These are phyloP conservation scores for Caenorhabditis sp. DNA, from an alignment of 2,888 invertebrate genomes.

Conservation along the genomic window DNA sequence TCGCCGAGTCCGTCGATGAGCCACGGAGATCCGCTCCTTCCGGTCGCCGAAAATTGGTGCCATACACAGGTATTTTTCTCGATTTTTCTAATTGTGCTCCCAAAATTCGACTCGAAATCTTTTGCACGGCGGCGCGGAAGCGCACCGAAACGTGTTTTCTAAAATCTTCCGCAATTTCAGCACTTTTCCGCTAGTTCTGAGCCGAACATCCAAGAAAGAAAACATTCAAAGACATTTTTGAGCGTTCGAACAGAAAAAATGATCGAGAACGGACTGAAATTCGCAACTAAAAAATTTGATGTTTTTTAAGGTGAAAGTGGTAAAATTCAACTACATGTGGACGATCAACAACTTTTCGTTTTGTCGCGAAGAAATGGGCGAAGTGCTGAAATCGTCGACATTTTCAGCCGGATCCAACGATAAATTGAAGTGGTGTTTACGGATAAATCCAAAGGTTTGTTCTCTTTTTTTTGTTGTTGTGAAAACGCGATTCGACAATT, in stretches of 20 bases:
- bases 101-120: too few relatives aligned
- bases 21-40: slow-evolving; percentile 80
- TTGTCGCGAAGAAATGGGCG: slow-evolving; percentile 99
- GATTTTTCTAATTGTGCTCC: too few relatives aligned
- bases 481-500: background rate
- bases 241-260: too few relatives aligned
- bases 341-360: slow-evolving; percentile 99
- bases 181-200: too few relatives aligned
- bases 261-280: too few relatives aligned
- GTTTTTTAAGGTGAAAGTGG: slow-evolving; percentile 94
- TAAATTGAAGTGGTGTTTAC: slow-evolving; percentile 99
- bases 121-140: too few relatives aligned
- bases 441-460: slow-evolving; percentile 94
- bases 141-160: too few relatives aligned
- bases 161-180: too few relatives aligned
- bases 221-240: too few relatives aligned
- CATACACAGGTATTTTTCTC: slow-evolving; percentile 84
- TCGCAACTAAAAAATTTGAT: background rate
- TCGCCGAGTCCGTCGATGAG: slow-evolving; percentile 57
- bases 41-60: slow-evolving; percentile 99
- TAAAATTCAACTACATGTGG: slow-evolving; percentile 99
- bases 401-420: slow-evolving; percentile 99
- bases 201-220: too few relatives aligned
- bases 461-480: background rate
- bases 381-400: slow-evolving; percentile 96